Base-by-base conservation (phyloP, 2,797 vertebrate species). In the Eptatretus atami region DNA sequence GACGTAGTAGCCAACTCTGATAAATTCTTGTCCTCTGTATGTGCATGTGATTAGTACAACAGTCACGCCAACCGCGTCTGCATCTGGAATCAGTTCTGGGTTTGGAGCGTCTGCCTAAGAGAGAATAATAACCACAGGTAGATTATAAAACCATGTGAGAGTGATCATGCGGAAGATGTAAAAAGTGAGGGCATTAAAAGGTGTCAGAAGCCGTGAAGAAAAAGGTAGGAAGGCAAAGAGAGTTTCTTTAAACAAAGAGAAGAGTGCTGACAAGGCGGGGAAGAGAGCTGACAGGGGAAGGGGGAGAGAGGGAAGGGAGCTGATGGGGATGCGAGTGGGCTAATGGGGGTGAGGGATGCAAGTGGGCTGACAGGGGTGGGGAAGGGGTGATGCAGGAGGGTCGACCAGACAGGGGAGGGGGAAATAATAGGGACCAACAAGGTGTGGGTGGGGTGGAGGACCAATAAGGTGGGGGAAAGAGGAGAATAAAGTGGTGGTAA, bases 41-140 rank as follows among this genome's bases (percentile, higher is more conserved):
- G 84, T 88, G 71, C 85, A 92, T 64, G 84, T 92, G 65, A 92
- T 85, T 14, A 92, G 78, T 66, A 82, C 82, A 10, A 92, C 84
- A 1, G 84, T 92, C 63, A 88, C 84, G 15, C 85, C 85, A 53
- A 92, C 82, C 1, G 84, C 85, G 67, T 92, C 84, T 1, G 78
- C 82, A 71, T 92, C 84, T 1, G 85, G 85, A 64, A 92, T 92
- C 66, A 92, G 72, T 65, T 76, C 75, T 1, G 80, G 78, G 69
- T 83, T 84, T 64, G 84, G 82, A 13, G 84, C 84, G 64, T 86
- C 82, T 0, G 84, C 84, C 84, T 92, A 69, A 69, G 64, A 25
- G 13, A 63, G n/a, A 19, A 52, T 44, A 53, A 6, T 8, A 55
- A 11, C 52, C 24, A 15, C 8, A 60, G 5, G 31, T 31, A 14